Base-by-base conservation (phyloP, 2,888 invertebrate species). In the Entomobrya multifasciata region DNA sequence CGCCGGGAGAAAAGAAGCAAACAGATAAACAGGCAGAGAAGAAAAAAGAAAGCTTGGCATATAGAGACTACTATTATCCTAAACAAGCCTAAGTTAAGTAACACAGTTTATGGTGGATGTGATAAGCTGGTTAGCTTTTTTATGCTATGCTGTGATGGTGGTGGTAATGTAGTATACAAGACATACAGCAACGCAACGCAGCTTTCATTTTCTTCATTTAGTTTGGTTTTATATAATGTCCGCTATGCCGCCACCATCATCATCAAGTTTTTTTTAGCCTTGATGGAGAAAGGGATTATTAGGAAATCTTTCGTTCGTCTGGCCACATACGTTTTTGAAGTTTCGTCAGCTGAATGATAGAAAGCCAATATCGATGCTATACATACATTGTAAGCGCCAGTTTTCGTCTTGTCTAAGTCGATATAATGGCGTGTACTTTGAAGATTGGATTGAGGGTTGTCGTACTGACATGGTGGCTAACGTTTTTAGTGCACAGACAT, bases 211-310 rank as follows among this genome's bases (percentile, higher is more conserved):
- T 65, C 65, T 52, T 80, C 55, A 44, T 57, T 10, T 25, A 57
- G 2, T 25, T 22, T 30, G n/a, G 27, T 36, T 17, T 41, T 27
- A 30, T 27, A n/a, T 3, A n/a, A 1, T 57, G 47, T 6, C n/a
- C 27, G 25, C 52, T 36, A 77, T 22, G 67, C 65, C 65, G 77
- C 41, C 30, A 72, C 72, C 82, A 72, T 82, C 83, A 83, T 67
- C 83, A 78, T 84, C 84, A 72, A 74, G 67, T 79, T 72, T 72
- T 79, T n/a, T n/a, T n/a, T n/a, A n/a, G 47, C 72, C 47, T 78
- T 79, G 79, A 85, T 85, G 85, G 85, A 79, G 49, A 30, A 78
- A 79, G 60, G 84, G 84, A 85, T 79, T 85, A 79, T 78, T 72
- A 72, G 70, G 72, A 79, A 79, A 85, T 79, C 78, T 82, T 74